Conservation (phyloP, 2,113 vertebrate species). For the Sitta europaea region DNA sequence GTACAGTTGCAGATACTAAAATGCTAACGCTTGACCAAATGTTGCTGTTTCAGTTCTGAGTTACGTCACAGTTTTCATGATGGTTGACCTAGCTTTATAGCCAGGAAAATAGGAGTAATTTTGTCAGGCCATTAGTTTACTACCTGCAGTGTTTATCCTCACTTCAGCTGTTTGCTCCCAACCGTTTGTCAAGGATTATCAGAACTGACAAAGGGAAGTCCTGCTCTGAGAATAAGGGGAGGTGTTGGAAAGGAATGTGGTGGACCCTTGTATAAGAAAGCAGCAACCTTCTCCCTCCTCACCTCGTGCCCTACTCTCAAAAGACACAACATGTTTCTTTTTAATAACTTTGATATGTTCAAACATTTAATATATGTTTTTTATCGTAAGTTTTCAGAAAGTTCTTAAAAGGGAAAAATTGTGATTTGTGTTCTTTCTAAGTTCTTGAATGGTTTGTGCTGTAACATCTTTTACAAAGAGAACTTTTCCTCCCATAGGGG, state of each 20-base stretch:
- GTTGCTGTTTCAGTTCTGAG: neutral
- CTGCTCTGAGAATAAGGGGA: neutral
- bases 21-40: neutral
- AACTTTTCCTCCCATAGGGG: constrained; percentile 23
- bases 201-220: neutral
- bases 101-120: neutral
- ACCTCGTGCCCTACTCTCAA: neutral
- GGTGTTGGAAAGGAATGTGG: neutral
- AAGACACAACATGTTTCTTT: neutral
- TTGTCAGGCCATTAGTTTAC: constrained; percentile 2
- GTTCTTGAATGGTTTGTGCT: neutral
- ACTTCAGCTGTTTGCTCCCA: neutral
- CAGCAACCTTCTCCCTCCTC: neutral
- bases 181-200: neutral
- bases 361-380: neutral
- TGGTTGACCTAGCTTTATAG: neutral
- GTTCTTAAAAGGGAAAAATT: neutral
- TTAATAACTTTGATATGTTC: neutral
- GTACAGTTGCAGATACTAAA: neutral
- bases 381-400: neutral
- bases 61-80: neutral
- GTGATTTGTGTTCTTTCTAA: neutral
- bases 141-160: neutral
- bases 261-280: neutral
- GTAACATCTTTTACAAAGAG: neutral